Conservation (phyloP, 2,888 invertebrate species). For the Pecten maximus region DNA sequence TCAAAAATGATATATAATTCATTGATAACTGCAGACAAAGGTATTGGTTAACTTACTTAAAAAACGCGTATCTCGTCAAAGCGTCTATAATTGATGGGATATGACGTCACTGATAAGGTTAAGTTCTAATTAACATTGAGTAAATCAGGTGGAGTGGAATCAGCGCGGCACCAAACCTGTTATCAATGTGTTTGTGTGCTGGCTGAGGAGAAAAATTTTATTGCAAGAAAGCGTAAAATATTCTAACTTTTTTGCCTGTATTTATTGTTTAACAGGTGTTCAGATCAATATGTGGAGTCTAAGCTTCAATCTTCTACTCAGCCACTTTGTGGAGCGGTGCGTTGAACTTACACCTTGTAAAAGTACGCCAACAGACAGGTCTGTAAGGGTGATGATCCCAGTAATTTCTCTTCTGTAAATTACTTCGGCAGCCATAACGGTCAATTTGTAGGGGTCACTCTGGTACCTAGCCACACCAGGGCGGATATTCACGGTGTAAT, state of each 20-base stretch:
- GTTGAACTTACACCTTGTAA: constrained; percentile 32
- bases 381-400: neutral
- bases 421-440: neutral
- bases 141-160: neutral
- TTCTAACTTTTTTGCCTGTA: constrained; percentile 35
- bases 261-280: constrained; percentile 35
- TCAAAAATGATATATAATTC: constrained; percentile 33
- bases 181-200: constrained; percentile 28
- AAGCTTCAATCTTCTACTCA: neutral
- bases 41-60: constrained; percentile 35
- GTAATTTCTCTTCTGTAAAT: constrained; percentile 12
- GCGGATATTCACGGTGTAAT: neutral
- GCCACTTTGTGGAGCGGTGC: neutral
- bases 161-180: neutral
- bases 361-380: neutral
- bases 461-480: constrained; percentile 1
- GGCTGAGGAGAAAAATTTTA: neutral
- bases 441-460: neutral
- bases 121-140: constrained; percentile 27
- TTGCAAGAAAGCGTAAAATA: constrained; percentile 35
- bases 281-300: neutral
- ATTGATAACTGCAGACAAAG: constrained; percentile 25
- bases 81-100: neutral
- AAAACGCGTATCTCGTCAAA: constrained; percentile 33
- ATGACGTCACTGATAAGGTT: constrained; percentile 35